Base-by-base conservation (phyloP, 2,888 invertebrate genomes). In the Dermolepida albohirtum region DNA sequence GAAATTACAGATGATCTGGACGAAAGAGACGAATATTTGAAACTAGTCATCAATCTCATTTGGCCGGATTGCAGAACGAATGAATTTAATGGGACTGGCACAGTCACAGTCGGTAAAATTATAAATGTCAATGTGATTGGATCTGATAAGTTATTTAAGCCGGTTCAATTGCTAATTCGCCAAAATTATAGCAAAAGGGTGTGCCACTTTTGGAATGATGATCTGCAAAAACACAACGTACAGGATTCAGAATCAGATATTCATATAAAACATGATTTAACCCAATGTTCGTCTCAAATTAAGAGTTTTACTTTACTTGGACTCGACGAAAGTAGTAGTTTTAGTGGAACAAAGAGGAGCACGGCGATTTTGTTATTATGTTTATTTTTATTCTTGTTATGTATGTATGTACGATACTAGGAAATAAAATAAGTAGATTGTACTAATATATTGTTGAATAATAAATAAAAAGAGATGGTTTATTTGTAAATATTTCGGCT, bases 121-220 rank as follows among this genome's bases (percentile, higher is more conserved):
- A 29, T 29, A 16, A 47, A 16, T 1, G 39, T 62, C 2, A 27
- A 29, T 10, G 22, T 59, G 1, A 43, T 44, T 10, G 44, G 12
- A 27, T 44, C 29, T 7, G 10, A 27, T 8, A 12, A 17, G n/a
- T 22, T 59, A 1, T 14, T 27, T 8, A 44, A 17, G 14, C 59
- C 59, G 5, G n/a, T 59, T 22, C 43, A 16, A 0, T 14, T 59
- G 22, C 8, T 59, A 8, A 44, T 59, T 47, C 43, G 44, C 6
- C 47, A 43, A 14, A 16, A 16, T 1, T 7, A 10, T 54, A 16
- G 39, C 2, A 8, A 34, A 16, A 2, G 16, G 2, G 10, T 39
- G 7, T 1, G 10, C 40, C 59, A 59, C 47, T 66, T 39, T 27
- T 66, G 66, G 66, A 49, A 57, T 11, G 50, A 54, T 11, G 59